phyloP scores from a whole-genome alignment of 2,113 vertebrate genomes.

The Chionodraco myersi region DNA sequence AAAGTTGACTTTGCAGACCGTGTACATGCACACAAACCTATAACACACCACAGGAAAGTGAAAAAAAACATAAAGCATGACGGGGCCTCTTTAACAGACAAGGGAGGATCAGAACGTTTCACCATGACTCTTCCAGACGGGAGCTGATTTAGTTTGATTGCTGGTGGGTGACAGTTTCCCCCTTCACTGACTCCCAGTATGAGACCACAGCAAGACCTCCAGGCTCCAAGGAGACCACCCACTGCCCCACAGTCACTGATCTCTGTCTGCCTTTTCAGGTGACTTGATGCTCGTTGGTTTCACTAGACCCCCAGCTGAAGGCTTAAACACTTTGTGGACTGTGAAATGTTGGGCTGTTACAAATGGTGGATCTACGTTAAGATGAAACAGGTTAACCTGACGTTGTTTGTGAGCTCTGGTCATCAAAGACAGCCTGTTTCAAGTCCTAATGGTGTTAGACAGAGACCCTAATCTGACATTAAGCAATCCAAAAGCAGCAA shows the following conservation, averaged over 20 bases:
- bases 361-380: background rate
- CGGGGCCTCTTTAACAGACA: slow-evolving; percentile 9
- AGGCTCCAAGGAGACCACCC: slow-evolving; percentile 67
- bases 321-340: background rate
- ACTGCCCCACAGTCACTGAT: slow-evolving; percentile 37
- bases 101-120: slow-evolving; percentile 28
- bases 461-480: no score
- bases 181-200: slow-evolving; percentile 60
- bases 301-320: background rate
- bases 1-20: no score
- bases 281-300: background rate
- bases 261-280: slow-evolving; percentile 34
- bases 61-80: no score
- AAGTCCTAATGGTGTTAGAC: no score
- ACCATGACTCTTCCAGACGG: slow-evolving; percentile 35
- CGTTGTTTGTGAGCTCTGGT: no score
- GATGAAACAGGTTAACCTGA: background rate
- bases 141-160: slow-evolving; percentile 57
- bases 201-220: slow-evolving; percentile 48
- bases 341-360: background rate
- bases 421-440: no score
- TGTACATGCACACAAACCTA: no score
- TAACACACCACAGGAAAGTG: no score
- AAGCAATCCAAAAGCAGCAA: no score
- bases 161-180: slow-evolving; percentile 67